These are phyloP conservation scores for Andrena chrysosceles DNA, from an alignment of 2,888 invertebrate genomes.

Conservation along the genomic window DNA sequence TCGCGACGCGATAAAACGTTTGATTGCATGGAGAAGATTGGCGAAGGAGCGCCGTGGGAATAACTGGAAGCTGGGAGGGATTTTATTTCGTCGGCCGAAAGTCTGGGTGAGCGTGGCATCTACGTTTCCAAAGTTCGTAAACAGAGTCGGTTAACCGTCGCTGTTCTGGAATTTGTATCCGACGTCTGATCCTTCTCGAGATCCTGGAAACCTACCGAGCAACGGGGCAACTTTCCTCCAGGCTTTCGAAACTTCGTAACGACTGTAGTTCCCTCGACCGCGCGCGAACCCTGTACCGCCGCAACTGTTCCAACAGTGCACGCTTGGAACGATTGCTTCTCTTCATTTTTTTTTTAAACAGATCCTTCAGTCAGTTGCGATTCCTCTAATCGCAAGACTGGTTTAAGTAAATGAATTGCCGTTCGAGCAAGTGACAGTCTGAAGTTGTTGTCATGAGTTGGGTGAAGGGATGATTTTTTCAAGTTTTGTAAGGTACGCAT, in stretches of 20 bases:
- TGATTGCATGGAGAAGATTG: neutral
- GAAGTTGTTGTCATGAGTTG: too few relatives aligned
- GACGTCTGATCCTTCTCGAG: constrained; percentile 47
- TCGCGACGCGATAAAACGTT: neutral
- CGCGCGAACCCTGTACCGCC: constrained; percentile 24
- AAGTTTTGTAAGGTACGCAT: too few relatives aligned
- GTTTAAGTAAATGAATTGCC: neutral
- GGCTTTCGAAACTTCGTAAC: constrained; percentile 43
- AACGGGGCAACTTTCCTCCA: constrained; percentile 23
- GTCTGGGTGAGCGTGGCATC: constrained; percentile 2
- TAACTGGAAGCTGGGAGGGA: neutral
- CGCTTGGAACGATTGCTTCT: constrained; percentile 4
- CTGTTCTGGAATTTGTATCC: constrained; percentile 42
- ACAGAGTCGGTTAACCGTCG: constrained; percentile 39
- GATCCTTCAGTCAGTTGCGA: too few relatives aligned
- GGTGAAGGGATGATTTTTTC: too few relatives aligned
- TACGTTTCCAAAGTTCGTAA: constrained; percentile 39
- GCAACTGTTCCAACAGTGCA: neutral
- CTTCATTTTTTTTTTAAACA: neutral
- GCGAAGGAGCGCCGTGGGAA: neutral
- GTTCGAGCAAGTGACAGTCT: too few relatives aligned
- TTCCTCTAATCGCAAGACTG: neutral
- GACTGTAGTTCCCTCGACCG: constrained; percentile 21
- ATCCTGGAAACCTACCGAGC: constrained; percentile 32
- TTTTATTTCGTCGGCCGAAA: constrained; percentile 14